Evolutionary conservation across 1,140 invertebrate species (phyloP).

Genomic region (Drosophila pachea): DNA sequence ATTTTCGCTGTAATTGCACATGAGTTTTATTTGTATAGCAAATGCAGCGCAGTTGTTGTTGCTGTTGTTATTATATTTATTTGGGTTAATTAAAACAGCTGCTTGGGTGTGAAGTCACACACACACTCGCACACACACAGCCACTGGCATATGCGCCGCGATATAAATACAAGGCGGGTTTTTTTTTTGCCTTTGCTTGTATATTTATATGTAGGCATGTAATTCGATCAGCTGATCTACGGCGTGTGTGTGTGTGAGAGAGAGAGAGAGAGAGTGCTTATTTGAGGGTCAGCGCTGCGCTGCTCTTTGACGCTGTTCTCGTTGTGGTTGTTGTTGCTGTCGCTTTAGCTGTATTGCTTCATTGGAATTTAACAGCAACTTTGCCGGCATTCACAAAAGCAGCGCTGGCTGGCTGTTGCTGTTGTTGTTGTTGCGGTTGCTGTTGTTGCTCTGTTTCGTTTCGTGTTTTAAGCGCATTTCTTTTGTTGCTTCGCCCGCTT

Average conservation of each 20-base stretch:
- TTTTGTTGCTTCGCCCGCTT: conserved; percentile 6
- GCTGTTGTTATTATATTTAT: conserved; percentile 41
- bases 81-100: conserved; percentile 75
- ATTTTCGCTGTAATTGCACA: conserved; percentile 37
- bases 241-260: conserved; percentile 1
- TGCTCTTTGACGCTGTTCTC: conserved; percentile 8
- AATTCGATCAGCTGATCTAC: conserved; percentile 72
- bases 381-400: conserved; percentile 34
- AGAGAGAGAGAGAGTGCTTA: conserved; percentile 1
- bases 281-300: conserved; percentile 53
- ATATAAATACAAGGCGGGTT: conserved; percentile 50
- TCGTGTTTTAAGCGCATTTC: conserved; percentile 34
- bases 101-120: conserved; percentile 51
- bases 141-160: conserved; percentile 31
- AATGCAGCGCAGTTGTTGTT: conserved; percentile 28
- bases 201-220: conserved; percentile 53
- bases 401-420: neutral
- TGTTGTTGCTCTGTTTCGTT: conserved; percentile 9
- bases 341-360: conserved; percentile 3
- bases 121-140: conserved; percentile 21
- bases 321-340: conserved; percentile 15
- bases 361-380: conserved; percentile 31
- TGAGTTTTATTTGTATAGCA: conserved; percentile 34
- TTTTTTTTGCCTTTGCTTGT: conserved; percentile 30
- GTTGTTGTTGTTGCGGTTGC: conserved; percentile 3